Evolutionary conservation across 1,140 invertebrate species (phyloP), one percentile per base, ranked within the genome.

Genomic region (Tetramorium parvispinum): DNA sequence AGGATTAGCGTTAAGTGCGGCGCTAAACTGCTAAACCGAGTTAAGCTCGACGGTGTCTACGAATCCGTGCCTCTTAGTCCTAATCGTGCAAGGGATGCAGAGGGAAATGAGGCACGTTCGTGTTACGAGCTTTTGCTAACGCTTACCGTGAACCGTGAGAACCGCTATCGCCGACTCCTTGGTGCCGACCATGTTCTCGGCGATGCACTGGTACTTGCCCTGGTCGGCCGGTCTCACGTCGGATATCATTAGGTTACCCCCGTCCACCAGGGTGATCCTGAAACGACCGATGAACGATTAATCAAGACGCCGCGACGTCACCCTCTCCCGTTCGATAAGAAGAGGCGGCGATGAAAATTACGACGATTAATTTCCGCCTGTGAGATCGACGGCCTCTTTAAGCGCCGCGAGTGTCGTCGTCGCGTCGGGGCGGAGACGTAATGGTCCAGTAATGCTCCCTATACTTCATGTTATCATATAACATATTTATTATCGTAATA

Each of bases 201-300:
- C 98, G 16, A 98, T 95, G 94, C 98, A 99, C 91, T 97, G 96
- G 94, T 98, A 99, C 88, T 97, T 95, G 53, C 98, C 98, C 91
- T 97, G 97, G 93, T 99, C 98, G 40, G 96, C 96, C 90, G 97
- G 97, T 88, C 97, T 95, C 0, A 98, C 97, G 93, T 98, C 97
- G 24, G 97, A 96, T 90, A 99, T 98, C 96, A 98, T 97, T 61
- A 99, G 96, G 93, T 97, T 98, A 6, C 98, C 98, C 75, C 96
- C 97, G 89, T 98, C 97, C 21, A 97, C 96, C 85, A 99, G 96
- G 90, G 97, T 97, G 91, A 98, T 96, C 94, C 98, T 97, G 93
- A 83, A 94, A 94, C 24, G 79, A 11, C 40, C 68, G 68, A 85
- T 88, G 21, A 85, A 70, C 77, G 66, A 81, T 87, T 88, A 86